Base-by-base conservation (phyloP, 2,113 vertebrate species). In the Eretmochelys imbricata region DNA sequence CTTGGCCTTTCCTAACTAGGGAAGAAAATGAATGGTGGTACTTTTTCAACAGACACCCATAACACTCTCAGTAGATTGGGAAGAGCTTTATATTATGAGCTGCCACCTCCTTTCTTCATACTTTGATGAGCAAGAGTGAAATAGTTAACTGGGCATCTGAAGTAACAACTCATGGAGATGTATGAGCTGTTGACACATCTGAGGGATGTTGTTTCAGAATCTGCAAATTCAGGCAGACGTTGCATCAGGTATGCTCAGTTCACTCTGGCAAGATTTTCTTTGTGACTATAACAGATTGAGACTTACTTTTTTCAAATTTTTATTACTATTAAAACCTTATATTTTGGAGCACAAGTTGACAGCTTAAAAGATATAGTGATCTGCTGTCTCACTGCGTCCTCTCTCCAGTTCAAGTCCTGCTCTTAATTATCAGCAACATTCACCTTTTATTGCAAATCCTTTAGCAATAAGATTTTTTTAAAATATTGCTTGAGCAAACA, bases 251-350 rank as follows among this genome's bases (percentile, higher is more conserved):
- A 79, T n/a, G 29, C 84, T 35, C 8, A 0, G 14, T 81, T 90
- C 69, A 72, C 9, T 11, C 29, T 95, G 90, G 87, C 82, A 83
- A 82, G 42, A 55, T 80, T 93, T 75, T 93, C 59, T 94, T 91
- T 83, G 51, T 35, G 85, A 92, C 88, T 57, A 54, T 94, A 88
- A 80, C 29, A 88, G 80, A 76, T 51, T 89, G 55, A 85, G 91
- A 95, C 51, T 89, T 91, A 83, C 14, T 6, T 55, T 50, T 50
- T 78, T 85, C 89, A 91, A 82, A 38, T 8, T 22, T 38, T 20
- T 72, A 38, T 72, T 72, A 72, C n/a, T 72, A 38, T 38, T 46
- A 11, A 94, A 89, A 0, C 0, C 20, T 85, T 38, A 91, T 62
- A 91, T 75, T 86, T n/a, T 49, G 27, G 24, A 84, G 24, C 2